Evolutionary conservation across 2,113 vertebrate species (phyloP), one percentile per base, ranked within the genome.

Genomic region (Phalacrocorax pelagicus): DNA sequence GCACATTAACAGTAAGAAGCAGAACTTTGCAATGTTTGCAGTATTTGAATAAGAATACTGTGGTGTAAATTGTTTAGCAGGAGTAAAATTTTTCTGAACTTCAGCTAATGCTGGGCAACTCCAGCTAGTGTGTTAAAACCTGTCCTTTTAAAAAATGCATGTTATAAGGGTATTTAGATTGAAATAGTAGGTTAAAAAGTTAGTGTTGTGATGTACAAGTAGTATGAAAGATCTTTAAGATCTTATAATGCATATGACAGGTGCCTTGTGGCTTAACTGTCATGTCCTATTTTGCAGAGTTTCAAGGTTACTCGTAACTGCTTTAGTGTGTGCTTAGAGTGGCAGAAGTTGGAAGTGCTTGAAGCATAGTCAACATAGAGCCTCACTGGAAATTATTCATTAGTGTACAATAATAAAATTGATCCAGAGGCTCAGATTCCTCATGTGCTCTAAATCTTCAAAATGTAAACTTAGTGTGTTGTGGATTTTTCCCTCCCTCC

Each of bases 201-300:
- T 71, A 71, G 47, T 63, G 32, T 55, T 90, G 67, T 5, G 27
- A 71, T 74, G 30, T 72, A 47, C 34, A 61, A 82, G 46, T 80
- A 83, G 30, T 38, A 46, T 40, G 79, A 83, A 40, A 11, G 44
- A 44, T 44, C 44, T 44, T 44, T 13, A 44, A 73, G 81, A 81
- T 90, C 30, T 46, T 32, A 34, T 26, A 78, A 54, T 0, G 1
- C 1, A 0, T 49, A 10, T 65, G 79, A 29, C 93, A 95, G 95
- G 94, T 96, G 94, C 81, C 32, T 96, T 96, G 95, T 97, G 96
- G 95, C 83, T 96, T 96, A 97, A 96, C 94, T 86, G 96, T 81
- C 88, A 12, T 49, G 81, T 83, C 69, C 73, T 89, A 81, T 90
- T 93, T 93, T 69, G 59, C 46, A 85, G 75, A 51, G 49, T 87